These are phyloP conservation scores for Paguma larvata DNA, from an alignment of 2,797 vertebrate species.

Conservation along the genomic window DNA sequence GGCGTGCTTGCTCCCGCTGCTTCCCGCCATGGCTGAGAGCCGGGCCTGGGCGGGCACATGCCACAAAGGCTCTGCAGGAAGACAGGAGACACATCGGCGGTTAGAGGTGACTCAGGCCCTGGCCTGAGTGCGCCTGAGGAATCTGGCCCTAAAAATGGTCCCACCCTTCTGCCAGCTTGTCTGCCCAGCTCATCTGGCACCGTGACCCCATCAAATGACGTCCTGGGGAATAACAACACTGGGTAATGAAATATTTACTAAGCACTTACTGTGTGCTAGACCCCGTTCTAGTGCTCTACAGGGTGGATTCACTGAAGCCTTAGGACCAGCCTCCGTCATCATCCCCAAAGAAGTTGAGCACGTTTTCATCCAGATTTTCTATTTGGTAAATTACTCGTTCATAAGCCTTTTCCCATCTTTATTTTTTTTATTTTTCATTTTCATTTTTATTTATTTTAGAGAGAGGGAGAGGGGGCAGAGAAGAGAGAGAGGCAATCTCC, in stretches of 20 bases:
- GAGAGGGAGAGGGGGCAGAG: too few species aligned
- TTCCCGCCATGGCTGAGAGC: constrained; percentile 82
- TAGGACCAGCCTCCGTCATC: too few species aligned
- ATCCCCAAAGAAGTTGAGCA: neutral
- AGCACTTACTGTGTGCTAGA: neutral
- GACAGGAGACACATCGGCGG: constrained; percentile 19
- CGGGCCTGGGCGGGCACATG: constrained; percentile 92
- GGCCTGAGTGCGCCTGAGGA: neutral
- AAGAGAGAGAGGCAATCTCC: too few species aligned
- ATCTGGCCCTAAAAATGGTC: neutral
- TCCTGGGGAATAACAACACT: neutral
- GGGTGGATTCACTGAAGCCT: neutral
- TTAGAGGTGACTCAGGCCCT: constrained; percentile 54
- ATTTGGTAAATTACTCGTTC: neutral
- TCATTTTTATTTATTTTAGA: too few species aligned
- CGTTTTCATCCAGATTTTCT: neutral
- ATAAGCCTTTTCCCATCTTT: neutral
- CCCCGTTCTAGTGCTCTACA: neutral
- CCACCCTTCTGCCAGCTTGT: neutral
- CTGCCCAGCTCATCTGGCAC: neutral
- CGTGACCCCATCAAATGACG: fast-evolving
- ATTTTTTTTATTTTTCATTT: too few species aligned
- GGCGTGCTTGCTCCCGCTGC: constrained; percentile 88
- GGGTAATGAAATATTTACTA: neutral
- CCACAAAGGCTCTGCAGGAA: constrained; percentile 94